Conservation (phyloP, 1,140 invertebrate species). For the Eumeta japonica region DNA sequence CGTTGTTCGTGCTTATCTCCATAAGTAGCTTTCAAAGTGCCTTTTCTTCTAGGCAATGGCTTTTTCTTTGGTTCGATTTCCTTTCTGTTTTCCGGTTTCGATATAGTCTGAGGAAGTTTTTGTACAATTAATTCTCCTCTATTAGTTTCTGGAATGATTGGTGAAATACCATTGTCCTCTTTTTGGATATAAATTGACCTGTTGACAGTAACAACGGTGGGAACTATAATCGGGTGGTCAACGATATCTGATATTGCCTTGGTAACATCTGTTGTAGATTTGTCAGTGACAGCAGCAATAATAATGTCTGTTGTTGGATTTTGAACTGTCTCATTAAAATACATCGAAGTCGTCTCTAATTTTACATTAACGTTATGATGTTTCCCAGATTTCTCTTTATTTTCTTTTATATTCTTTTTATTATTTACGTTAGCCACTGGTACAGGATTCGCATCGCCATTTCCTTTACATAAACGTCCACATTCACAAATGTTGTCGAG, state of each 20-base stretch:
- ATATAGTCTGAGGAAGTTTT: conserved; percentile 22
- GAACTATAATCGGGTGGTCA: conserved; percentile 30
- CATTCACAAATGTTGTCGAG: conserved; percentile 55
- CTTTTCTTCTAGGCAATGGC: conserved; percentile 44
- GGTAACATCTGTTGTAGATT: conserved; percentile 3
- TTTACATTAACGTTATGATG: background rate
- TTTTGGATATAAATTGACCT: conserved; percentile 13
- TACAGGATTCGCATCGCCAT: background rate
- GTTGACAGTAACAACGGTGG: conserved; percentile 23
- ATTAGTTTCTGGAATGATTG: conserved; percentile 19
- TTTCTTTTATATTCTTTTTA: background rate
- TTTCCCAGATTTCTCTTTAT: background rate
- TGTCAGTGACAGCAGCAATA: conserved; percentile 5
- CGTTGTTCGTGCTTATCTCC: conserved; percentile 54
- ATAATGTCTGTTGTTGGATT: conserved; percentile 12
- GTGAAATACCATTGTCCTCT: conserved; percentile 30
- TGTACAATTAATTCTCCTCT: conserved; percentile 33
- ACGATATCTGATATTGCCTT: background rate
- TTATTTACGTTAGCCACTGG: conserved; percentile 1
- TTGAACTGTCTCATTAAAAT: too few relatives aligned
- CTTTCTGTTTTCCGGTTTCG: conserved; percentile 20
- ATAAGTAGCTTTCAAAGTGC: conserved; percentile 53
- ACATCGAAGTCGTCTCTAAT: conserved; percentile 1
- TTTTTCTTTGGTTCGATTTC: conserved; percentile 41
- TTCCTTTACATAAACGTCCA: conserved; percentile 42